Evolutionary conservation across 2,888 invertebrate species (phyloP).

Genomic region (Sympetrum striolatum): DNA sequence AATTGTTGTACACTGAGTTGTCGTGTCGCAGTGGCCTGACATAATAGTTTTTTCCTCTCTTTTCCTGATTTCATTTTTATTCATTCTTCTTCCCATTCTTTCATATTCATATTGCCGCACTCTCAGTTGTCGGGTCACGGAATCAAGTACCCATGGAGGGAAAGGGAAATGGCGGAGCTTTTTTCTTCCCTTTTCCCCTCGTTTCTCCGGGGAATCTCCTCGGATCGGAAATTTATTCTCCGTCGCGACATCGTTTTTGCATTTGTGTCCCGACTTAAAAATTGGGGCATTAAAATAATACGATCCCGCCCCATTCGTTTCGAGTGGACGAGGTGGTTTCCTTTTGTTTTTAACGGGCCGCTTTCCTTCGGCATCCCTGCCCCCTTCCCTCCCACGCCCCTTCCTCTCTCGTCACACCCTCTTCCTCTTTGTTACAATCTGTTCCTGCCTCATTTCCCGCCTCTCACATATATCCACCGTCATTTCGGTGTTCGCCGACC

Average conservation of each 20-base stretch:
- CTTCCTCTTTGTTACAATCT: background rate
- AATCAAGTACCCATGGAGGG: too few relatives aligned
- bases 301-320: background rate
- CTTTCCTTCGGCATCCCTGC: background rate
- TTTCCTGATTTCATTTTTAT: too few relatives aligned
- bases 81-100: too few relatives aligned
- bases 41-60: too few relatives aligned
- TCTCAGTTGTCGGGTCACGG: too few relatives aligned
- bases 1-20: too few relatives aligned
- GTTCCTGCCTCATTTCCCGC: conserved; percentile 11
- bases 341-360: background rate
- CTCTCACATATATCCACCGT: background rate
- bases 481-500: conserved; percentile 6
- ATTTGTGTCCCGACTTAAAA: background rate
- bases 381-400: background rate
- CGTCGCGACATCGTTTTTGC: too few relatives aligned
- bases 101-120: too few relatives aligned
- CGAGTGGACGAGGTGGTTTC: background rate
- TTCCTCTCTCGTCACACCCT: background rate
- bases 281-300: background rate
- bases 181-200: too few relatives aligned
- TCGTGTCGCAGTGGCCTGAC: too few relatives aligned
- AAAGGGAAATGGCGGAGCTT: too few relatives aligned
- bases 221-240: background rate
- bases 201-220: too few relatives aligned